Base-by-base conservation (phyloP, 1,140 invertebrate species). In the Geopemphigus sp. region DNA sequence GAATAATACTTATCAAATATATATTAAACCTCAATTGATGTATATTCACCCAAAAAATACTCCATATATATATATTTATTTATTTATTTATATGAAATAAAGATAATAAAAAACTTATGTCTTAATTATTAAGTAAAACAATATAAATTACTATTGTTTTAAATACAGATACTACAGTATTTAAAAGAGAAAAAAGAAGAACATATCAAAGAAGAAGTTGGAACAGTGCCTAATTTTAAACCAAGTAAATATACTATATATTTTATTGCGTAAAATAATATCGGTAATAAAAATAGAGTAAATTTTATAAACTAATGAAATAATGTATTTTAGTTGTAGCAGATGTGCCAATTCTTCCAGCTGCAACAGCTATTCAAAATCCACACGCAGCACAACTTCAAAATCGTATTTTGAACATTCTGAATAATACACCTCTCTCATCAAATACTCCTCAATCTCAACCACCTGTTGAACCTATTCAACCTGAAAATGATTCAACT, bases 391-490 rank as follows among this genome's bases (percentile, higher is more conserved):
- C 89, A 0, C 93, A 95, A 84, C 84, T 95, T 8, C 93, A 95
- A 83, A 93, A 91, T 82, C 90, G 93, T 82, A 96, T 96, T 80
- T 86, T 95, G 47, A 95, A 90, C 85, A 94, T 96, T 72, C 84
- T 95, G 81, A 94, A 93, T n/a, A n/a, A n/a, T 83, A 91, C 86
- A 83, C 82, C 84, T 19, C 83, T 63, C 59, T 61, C 57, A 39
- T 47, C 80, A n/a, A 57, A 76, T 10, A 83, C 82, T 12, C 81
- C 82, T 12, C 81, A 83, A 5, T 63, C 82, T 14, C 78, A 83
- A 5, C 57, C 81, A 57, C 59, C 82, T 10, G 32, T 29, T 24
- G 78, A 54, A 15, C 74, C 54, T 74, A 84, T 47, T 57, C 83
- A 19, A 50, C 82, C 45, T 32, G 83, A 82, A n/a, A 82, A 81